Evolutionary conservation across 2,888 invertebrate species (phyloP), one percentile per base, ranked within the genome.

Genomic region (Crossocerus cetratus): DNA sequence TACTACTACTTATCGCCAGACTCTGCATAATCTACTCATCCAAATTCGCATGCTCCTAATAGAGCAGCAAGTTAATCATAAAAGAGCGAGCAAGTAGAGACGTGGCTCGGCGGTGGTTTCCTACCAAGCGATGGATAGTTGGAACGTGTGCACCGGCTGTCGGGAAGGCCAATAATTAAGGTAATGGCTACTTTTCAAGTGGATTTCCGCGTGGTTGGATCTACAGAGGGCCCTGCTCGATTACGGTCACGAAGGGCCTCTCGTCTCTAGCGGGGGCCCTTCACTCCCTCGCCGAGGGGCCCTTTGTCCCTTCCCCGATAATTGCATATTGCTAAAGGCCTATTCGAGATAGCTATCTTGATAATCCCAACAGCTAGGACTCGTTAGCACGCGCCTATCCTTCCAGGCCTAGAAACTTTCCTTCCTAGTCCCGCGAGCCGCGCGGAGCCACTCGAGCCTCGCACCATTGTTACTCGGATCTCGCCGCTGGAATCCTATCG

Each of bases 131-230:
- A 32, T 32, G 32, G 32, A 32, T 32, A 32, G 32, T 32, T 3
- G 42, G 60, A 64, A 22, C 65, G 53, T 72, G 58, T 66, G 57
- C 69, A 55, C 45, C 68, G 67, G 58, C 77, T 77, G 70, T 82
- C 78, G 83, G 86, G 86, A 84, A 88, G 86, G 77, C 84, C 83
- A 86, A 87, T 88, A 89, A 89, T 89, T 89, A 89, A 88, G 84
- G 86, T 89, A 89, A 89, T 89, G 88, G 86, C 86, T 88, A 89
- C 89, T 89, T 89, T 88, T 89, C 89, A 88, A 88, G 86, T 87
- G 83, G 85, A 86, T 89, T 89, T 89, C 89, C 88, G 88, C 87
- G 87, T 86, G 87, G 83, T 83, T 86, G 83, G 86, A 86, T 78
- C 73, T 69, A 62, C 83, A 82, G 83, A 32, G 32, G 32, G 76